phyloP scores from a whole-genome alignment of 2,797 vertebrate genomes.

The Notoglanidium macrostoma region DNA sequence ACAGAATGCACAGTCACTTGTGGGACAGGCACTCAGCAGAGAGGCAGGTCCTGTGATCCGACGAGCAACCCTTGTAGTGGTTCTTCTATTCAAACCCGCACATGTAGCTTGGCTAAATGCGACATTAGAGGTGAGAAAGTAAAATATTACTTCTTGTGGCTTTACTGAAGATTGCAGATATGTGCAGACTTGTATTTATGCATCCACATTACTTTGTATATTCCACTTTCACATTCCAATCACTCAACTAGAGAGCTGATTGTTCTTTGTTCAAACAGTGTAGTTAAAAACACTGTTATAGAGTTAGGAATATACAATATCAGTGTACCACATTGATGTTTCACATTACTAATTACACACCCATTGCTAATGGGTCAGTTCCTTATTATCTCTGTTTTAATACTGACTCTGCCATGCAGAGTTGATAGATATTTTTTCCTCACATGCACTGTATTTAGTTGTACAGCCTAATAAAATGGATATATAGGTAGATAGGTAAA shows the following conservation, averaged over 20 bases:
- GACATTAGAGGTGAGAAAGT: conserved; percentile 88
- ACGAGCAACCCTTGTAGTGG: conserved; percentile 93
- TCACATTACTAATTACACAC: no score
- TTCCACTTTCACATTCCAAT: not conserved
- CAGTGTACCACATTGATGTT: no score
- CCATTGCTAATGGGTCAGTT: no score
- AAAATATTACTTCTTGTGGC: not conserved
- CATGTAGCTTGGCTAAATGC: conserved; percentile 90
- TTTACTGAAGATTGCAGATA: not conserved
- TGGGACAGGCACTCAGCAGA: conserved; percentile 93
- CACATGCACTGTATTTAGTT: no score
- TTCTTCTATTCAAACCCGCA: conserved; percentile 94
- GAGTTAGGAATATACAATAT: not conserved
- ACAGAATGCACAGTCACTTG: conserved; percentile 94
- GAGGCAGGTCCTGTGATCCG: conserved; percentile 93
- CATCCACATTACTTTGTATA: not conserved
- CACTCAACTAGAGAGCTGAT: not conserved
- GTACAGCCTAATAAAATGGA: no score
- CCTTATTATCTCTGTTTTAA: no score
- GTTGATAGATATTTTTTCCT: no score
- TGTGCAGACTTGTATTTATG: not conserved
- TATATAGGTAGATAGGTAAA: no score
- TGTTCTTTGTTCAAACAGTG: not conserved
- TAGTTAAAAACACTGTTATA: not conserved
- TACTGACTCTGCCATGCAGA: no score